phyloP scores from a whole-genome alignment of 2,113 vertebrate species.

The Pelusios castaneus region DNA sequence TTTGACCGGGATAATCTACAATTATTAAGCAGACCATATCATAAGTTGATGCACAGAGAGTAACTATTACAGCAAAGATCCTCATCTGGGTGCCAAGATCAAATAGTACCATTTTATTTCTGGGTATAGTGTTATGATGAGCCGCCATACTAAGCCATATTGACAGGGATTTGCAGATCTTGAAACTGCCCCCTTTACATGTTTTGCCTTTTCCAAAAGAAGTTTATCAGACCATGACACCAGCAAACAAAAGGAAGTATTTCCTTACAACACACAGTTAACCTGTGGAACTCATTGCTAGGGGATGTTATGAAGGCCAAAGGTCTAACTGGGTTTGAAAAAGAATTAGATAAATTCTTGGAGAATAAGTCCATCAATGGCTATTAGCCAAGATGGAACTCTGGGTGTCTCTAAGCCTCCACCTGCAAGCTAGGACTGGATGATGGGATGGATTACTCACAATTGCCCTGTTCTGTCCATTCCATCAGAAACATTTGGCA shows the following conservation, averaged over 20 bases:
- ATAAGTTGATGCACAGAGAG: neutral
- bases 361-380: neutral
- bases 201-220: neutral
- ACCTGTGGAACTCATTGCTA: neutral
- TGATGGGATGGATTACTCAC: neutral
- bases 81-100: neutral
- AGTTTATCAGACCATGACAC: neutral
- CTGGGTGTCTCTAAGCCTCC: neutral
- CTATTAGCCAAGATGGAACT: neutral
- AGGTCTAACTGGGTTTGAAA: neutral
- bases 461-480: neutral
- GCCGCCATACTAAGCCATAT: neutral
- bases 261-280: neutral
- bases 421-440: neutral
- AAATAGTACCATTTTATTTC: neutral
- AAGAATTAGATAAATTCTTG: neutral
- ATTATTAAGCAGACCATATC: neutral
- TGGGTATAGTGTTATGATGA: neutral
- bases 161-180: neutral
- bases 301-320: neutral
- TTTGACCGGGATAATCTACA: neutral
- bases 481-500: neutral
- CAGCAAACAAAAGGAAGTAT: neutral
- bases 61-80: neutral
- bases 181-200: neutral